Base-by-base conservation (phyloP, 2,797 vertebrate genomes). In the Acipenser oxyrinchus region DNA sequence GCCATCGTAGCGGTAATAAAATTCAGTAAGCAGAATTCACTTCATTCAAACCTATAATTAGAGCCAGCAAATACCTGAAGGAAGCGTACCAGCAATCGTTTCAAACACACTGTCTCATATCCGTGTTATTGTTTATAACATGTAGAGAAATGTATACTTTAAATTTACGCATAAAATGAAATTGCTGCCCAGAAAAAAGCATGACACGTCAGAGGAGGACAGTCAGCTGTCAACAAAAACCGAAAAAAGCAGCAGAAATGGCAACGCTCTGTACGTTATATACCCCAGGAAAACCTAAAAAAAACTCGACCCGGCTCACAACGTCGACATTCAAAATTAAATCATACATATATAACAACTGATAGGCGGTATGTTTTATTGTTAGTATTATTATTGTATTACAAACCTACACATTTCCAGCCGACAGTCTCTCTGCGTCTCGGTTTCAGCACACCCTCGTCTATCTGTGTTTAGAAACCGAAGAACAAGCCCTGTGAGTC, bases 391-490 rank as follows among this genome's bases (percentile, higher is more conserved):
- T 5, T 37, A 4, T 37, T 5, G 49, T 65, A n/a, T 65, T n/a
- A 62, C 37, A 23, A 37, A 65, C 69, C 69, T 64, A 60, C n/a
- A 51, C 69, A 71, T 71, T 53, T 66, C 69, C 62, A 51, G 37
- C 66, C 49, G n/a, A 15, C 49, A n/a, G 57, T 18, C 51, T 62
- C 12, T 13, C 10, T 58, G 53, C 57, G 65, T 64, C 48, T 52
- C 8, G 55, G 49, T 57, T 60, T 67, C 50, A 67, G 61, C 55
- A 23, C 69, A 64, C 23, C 49, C 62, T 18, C 10, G 13, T 51
- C 18, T 48, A 48, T 10, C 6, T 48, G 5, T 63, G 48, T 49
- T 37, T 61, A 12, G 58, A 12, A 66, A 11, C 48, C 23, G 62
- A 63, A 51, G 49, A 49, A 51, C 37, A n/a, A 55, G 55, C 48